phyloP scores from a whole-genome alignment of 1,140 invertebrate species.

The Cataglyphis hispanica region DNA sequence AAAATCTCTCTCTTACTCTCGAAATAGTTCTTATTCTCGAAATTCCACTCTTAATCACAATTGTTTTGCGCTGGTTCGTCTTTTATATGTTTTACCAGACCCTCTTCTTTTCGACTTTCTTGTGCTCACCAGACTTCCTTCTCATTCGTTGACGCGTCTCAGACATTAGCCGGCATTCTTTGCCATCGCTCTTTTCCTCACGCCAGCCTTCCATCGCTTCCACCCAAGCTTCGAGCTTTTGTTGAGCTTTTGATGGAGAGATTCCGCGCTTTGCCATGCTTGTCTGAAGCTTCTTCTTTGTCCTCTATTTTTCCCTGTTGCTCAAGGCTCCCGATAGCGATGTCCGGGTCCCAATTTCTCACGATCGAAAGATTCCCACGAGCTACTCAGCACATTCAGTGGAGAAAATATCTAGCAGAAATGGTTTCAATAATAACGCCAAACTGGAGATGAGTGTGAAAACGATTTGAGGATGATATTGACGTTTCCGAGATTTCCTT shows the following conservation, averaged over 20 bases:
- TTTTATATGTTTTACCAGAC: constrained; percentile 15
- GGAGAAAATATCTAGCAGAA: constrained; percentile 30
- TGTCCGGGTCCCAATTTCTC: constrained; percentile 70
- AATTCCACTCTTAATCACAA: constrained; percentile 45
- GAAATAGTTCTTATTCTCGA: background rate
- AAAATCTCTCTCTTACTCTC: background rate
- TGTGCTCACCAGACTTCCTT: constrained; percentile 28
- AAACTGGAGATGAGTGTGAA: constrained; percentile 36
- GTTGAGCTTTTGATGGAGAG: constrained; percentile 77
- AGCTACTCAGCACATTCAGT: constrained; percentile 68
- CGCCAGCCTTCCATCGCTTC: constrained; percentile 58
- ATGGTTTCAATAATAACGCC: constrained; percentile 56
- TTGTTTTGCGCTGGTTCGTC: constrained; percentile 49
- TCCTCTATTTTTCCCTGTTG: constrained; percentile 17
- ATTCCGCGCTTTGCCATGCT: constrained; percentile 75
- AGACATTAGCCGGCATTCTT: constrained; percentile 75
- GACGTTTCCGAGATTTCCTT: constrained; percentile 30
- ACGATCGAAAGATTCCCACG: constrained; percentile 65
- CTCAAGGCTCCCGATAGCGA: constrained; percentile 59
- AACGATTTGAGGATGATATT: constrained; percentile 37
- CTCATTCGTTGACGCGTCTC: constrained; percentile 68
- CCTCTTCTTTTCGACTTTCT: constrained; percentile 58
- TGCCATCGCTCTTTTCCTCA: constrained; percentile 46
- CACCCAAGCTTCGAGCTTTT: constrained; percentile 72
- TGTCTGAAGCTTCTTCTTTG: constrained; percentile 70